Evolutionary conservation across 2,113 vertebrate species (phyloP).

Genomic region (Rynchops niger): DNA sequence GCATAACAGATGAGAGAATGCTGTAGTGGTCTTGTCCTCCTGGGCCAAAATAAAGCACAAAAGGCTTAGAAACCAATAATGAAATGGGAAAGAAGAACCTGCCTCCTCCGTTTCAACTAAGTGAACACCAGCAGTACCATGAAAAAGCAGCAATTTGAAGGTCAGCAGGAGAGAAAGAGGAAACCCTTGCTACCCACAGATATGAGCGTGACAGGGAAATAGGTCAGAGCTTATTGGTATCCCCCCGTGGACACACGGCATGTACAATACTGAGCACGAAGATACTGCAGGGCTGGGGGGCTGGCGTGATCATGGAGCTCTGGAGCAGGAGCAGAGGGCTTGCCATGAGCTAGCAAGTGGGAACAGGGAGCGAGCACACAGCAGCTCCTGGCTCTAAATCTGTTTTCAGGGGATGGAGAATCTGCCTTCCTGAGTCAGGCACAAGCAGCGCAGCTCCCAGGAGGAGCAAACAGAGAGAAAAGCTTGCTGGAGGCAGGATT

Average conservation of each 20-base stretch:
- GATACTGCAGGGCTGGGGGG: neutral
- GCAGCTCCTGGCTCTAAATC: neutral
- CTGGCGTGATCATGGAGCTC: neutral
- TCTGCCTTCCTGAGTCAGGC: neutral
- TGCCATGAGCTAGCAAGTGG: neutral
- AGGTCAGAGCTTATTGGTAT: neutral
- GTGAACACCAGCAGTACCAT: neutral
- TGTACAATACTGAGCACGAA: neutral
- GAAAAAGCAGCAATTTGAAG: neutral
- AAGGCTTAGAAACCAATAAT: neutral
- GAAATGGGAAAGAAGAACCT: neutral
- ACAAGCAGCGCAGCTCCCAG: neutral
- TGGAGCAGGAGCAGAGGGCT: neutral
- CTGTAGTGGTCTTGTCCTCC: neutral
- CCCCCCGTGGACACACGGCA: neutral
- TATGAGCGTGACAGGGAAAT: neutral
- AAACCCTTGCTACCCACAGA: neutral
- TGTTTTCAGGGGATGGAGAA: neutral
- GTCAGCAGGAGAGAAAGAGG: neutral
- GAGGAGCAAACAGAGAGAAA: neutral
- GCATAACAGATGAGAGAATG: neutral
- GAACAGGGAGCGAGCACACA: neutral
- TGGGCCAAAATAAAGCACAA: neutral
- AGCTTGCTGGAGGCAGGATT: neutral
- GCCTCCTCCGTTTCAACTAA: neutral